Evolutionary conservation across 1,140 invertebrate genomes (phyloP), one percentile per base, ranked within the genome.

Genomic region (Drosophila fuyamai): DNA sequence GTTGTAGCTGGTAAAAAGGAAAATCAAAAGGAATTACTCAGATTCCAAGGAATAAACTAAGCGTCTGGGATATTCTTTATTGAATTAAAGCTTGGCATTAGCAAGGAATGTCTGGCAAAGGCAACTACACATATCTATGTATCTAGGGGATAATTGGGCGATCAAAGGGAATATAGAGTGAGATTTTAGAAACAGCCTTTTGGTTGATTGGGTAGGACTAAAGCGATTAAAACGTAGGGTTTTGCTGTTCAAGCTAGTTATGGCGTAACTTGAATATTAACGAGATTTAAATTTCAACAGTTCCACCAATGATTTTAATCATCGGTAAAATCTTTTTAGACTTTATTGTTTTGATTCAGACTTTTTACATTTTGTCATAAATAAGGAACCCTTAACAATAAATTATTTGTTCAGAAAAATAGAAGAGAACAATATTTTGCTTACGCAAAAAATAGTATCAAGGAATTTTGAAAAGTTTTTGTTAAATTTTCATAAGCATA

Each of bases 11-110:
- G 16, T 46, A 44, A 13, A 67, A 56, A 56, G 51, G 18, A 35
- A 60, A 60, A 60, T 73, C 56, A 44, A 59, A 47, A 14, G 47
- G 38, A 73, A 53, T 60, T 29, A n/a, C 9, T 32, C 9, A 18
- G 59, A 67, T 67, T 51, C 38, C 60, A 6, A n/a, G n/a, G 13
- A 67, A 44, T 36, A 67, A 67, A 23, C 65, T 16, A 67, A 43
- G 36, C 58, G 38, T 68, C 36, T 68, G 53, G 27, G 16, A 51
- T n/a, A 41, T 47, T 36, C 59, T 51, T 63, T 67, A 68, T 68
- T 51, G 59, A 51, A 68, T 68, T 68, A 65, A 10, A 60, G 47
- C 59, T 32, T 14, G 29, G 41, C 41, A 46, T 10, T 41, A 9
- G 41, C 4, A 12, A 4, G 41, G 56, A 40, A 62, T 43, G 35